Evolutionary conservation across 2,888 invertebrate species (phyloP), one percentile per base, ranked within the genome.

Genomic region (Tachina grossa): DNA sequence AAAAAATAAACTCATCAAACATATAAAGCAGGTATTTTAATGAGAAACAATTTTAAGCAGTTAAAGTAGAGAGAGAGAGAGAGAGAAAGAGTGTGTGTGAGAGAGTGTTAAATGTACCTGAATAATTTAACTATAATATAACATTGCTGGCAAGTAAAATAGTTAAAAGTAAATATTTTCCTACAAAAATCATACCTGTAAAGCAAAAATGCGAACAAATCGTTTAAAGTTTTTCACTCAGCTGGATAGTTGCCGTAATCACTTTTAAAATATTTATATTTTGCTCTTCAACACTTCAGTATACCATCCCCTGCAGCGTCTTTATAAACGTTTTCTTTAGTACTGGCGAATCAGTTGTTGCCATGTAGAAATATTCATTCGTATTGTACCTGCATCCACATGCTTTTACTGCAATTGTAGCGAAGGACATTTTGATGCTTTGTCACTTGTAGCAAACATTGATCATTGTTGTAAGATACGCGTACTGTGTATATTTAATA

Each of bases 391-490:
- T 53, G 22, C 14, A 14, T 59, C 16, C 13, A 51, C 59, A 55
- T 55, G 31, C 5, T 31, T 31, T 5, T 31, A 6, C 31, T 6
- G 53, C 47, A 41, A 47, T 31, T 31, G 41, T 78, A 71, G 63
- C 85, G 53, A 39, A 57, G 59, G 65, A 78, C 59, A 82, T 75
- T 85, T 78, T 82, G 78, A 78, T 85, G 78, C 82, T 75, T 63
- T 75, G 75, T 69, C 74, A 41, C 75, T 68, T 82, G 71, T 69
- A 75, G 81, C 69, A 78, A 78, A 74, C 82, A 82, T 82, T 85
- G 82, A 85, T 82, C 85, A 85, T 45, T 75, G 74, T 82, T 71
- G 75, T 5, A 51, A 71, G 78, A 68, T 76, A 79, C 19, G 39
- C 11, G 39, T n/a, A n/a, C 11, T 10, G 22, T 22, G 43, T 13